A percentile compares a stretch with the other conserved stretches of the same genome.
phyloP scores from a whole-genome alignment of 2,113 vertebrate genomes.

The Caracal caracal region DNA sequence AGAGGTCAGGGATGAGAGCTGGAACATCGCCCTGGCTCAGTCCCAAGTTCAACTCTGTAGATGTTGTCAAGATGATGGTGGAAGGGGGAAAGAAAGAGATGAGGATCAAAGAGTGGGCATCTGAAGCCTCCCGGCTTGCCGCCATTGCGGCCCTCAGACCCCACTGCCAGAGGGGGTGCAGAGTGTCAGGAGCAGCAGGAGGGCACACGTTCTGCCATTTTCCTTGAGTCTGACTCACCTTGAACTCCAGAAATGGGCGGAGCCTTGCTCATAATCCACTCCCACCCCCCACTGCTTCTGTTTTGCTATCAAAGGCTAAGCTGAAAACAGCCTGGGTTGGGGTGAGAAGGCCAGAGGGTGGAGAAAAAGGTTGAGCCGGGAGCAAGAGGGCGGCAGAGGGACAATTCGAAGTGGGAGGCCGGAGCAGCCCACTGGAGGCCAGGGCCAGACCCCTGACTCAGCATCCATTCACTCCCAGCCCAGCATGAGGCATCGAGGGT shows the following conservation, averaged over 20 bases:
- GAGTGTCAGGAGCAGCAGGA: not conserved
- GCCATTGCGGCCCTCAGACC: not conserved
- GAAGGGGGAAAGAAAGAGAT: not conserved
- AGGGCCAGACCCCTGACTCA: not conserved
- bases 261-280: constrained; percentile 22
- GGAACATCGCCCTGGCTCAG: constrained; percentile 57
- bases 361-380: constrained; percentile 6
- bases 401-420: constrained; percentile 59
- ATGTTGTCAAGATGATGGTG: constrained; percentile 49
- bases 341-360: constrained; percentile 49
- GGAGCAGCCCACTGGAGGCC: not conserved
- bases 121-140: not conserved
- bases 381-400: not conserved
- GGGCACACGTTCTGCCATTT: not conserved
- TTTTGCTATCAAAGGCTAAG: constrained; percentile 62
- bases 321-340: constrained; percentile 48
- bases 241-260: constrained; percentile 5
- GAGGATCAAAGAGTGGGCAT: not conserved
- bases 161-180: not conserved
- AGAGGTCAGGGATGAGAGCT: constrained; percentile 64
- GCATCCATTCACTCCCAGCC: constrained; percentile 4
- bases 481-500: not conserved
- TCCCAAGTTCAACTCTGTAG: constrained; percentile 59
- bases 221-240: not conserved
- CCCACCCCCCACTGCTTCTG: constrained; percentile 46